These are phyloP conservation scores for Meteorus sp. DNA, from an alignment of 1,140 invertebrate species.

Conservation along the genomic window DNA sequence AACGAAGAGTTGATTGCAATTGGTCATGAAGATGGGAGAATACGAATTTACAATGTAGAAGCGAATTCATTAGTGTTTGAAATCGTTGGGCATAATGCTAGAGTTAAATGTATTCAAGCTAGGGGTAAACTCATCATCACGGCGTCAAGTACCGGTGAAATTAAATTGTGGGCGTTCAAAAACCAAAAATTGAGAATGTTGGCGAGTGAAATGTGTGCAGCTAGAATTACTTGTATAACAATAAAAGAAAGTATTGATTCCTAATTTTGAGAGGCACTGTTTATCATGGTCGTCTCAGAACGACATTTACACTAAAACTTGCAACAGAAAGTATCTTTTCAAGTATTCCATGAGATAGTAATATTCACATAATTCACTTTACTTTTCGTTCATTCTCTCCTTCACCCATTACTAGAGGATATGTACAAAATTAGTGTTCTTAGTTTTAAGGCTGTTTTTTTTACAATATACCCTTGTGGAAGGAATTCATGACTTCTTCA, in stretches of 20 bases:
- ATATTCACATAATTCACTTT: slow-evolving; percentile 2
- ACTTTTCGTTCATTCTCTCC: too few relatives aligned
- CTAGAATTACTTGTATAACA: slow-evolving; percentile 53
- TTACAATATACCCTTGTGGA: slow-evolving; percentile 81
- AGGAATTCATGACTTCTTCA: slow-evolving; percentile 78
- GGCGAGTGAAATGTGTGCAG: slow-evolving; percentile 42
- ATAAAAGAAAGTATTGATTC: slow-evolving; percentile 34
- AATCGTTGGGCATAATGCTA: slow-evolving; percentile 64
- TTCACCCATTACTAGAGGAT: slow-evolving; percentile 79
- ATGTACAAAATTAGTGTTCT: too few relatives aligned
- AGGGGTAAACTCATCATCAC: slow-evolving; percentile 60
- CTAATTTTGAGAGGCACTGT: background rate
- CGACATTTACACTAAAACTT: slow-evolving; percentile 11
- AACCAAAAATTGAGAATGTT: slow-evolving; percentile 54
- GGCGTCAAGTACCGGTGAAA: slow-evolving; percentile 74
- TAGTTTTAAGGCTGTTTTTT: too few relatives aligned
- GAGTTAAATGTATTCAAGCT: slow-evolving; percentile 69
- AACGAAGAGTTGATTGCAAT: slow-evolving; percentile 66
- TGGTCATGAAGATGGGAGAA: slow-evolving; percentile 72
- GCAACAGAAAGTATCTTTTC: too few relatives aligned
- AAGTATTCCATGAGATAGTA: too few relatives aligned
- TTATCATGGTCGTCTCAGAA: background rate
- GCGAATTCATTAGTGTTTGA: slow-evolving; percentile 53
- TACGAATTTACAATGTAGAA: slow-evolving; percentile 66
- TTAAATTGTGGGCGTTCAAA: slow-evolving; percentile 73